Evolutionary conservation across 2,797 vertebrate species (phyloP).

Genomic region (Scarus forsteni): DNA sequence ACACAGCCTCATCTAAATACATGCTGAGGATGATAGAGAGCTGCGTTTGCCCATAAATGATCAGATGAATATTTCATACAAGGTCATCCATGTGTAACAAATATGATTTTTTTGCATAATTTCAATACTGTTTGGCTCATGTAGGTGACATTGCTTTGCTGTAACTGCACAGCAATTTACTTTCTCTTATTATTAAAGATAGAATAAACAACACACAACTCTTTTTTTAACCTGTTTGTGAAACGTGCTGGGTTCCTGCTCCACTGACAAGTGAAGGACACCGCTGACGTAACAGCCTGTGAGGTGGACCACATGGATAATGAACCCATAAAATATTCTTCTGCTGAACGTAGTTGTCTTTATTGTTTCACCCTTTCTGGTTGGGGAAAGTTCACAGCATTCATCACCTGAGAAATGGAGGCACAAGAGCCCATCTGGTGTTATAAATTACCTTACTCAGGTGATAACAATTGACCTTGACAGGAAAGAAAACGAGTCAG

Average conservation of each 20-base stretch:
- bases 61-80: conserved; percentile 33
- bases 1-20: conserved; percentile 1
- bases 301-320: conserved; percentile 58
- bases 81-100: conserved; percentile 20
- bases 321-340: conserved; percentile 64
- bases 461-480: conserved; percentile 62
- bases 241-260: conserved; percentile 6
- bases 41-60: conserved; percentile 19
- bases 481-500: conserved; percentile 46
- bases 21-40: neutral
- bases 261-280: conserved; percentile 55
- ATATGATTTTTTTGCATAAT: conserved; percentile 27
- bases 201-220: conserved; percentile 25
- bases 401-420: conserved; percentile 41
- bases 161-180: conserved; percentile 16
- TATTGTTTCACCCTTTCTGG: conserved; percentile 61
- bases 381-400: conserved; percentile 30
- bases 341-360: conserved; percentile 39
- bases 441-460: conserved; percentile 52
- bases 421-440: conserved; percentile 23
- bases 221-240: conserved; percentile 20
- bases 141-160: neutral
- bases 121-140: conserved; percentile 9
- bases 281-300: conserved; percentile 21
- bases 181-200: conserved; percentile 36